Evolutionary conservation across 2,797 vertebrate genomes (phyloP).

Genomic region (Urocyon cinereoargenteus): DNA sequence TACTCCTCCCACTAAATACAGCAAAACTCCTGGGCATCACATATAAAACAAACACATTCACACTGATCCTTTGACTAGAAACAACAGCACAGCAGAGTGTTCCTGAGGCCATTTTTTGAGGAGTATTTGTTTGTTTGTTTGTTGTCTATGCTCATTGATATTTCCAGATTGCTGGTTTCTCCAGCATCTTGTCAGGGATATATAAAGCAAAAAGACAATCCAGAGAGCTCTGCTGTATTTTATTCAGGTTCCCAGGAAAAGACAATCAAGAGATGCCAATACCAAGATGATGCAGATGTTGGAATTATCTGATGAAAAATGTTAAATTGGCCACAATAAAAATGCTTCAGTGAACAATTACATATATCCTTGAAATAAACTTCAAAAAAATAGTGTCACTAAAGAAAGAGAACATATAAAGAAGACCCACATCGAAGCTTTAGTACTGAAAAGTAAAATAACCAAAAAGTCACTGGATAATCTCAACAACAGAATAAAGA

Average conservation of each 20-base stretch:
- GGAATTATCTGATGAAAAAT: neutral
- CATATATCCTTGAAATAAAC: neutral
- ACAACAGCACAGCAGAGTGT: neutral
- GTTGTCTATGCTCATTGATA: neutral
- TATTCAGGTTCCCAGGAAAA: neutral
- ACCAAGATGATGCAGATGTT: neutral
- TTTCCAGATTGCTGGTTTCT: neutral
- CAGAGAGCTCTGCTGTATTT: neutral
- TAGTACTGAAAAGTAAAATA: neutral
- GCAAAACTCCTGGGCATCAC: neutral
- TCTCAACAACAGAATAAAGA: neutral
- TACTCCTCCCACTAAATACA: neutral
- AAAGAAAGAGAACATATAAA: neutral
- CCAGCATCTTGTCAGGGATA: neutral
- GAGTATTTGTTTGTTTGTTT: neutral
- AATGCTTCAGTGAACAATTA: neutral
- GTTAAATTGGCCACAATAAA: neutral
- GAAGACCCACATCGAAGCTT: constrained; percentile 1
- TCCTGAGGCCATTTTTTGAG: neutral
- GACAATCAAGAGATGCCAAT: neutral
- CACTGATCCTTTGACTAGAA: neutral
- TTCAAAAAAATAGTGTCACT: neutral
- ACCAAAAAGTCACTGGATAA: neutral
- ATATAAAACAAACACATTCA: neutral
- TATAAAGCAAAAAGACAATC: neutral